Base-by-base conservation (phyloP, 2,113 vertebrate species). In the Oryzias woworae region DNA sequence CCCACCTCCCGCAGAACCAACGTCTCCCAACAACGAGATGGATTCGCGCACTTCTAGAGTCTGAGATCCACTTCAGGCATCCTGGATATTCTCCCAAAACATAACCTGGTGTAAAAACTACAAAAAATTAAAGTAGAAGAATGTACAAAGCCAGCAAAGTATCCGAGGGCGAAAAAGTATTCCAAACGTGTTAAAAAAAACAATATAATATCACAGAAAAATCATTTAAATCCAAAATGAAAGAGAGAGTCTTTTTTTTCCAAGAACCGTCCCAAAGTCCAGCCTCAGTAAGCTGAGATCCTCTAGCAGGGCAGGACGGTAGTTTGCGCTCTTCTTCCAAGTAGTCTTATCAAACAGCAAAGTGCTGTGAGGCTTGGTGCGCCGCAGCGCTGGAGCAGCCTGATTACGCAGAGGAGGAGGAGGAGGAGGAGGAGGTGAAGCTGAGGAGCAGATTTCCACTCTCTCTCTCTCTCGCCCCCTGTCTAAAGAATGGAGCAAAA, bases 401-500 rank as follows among this genome's bases (percentile, higher is more conserved):
- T 86, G 91, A 93, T 92, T 90, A 92, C 82, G 58, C 84, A 64
- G 87, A 42, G 45, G 4, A 42, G 68, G 3, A 31, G 53, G 10
- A 50, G 55, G 2, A 56, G 74, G 2, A 56, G 74, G 36, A 51
- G 70, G 28, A 4, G 67, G 41, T 18, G 77, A 58, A 57, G 74
- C 36, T 62, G 62, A 5, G 63, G 58, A 68, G 84, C 73, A 76
- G 73, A 57, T 71, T 74, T 81, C 78, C 7, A 14, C 59, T 47
- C 44, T 73, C 53, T 77, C 73, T 80, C 84, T 87, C 89, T 88
- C 85, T 78, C 85, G 81, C 90, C 90, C 90, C 86, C 92, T 90
- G 89, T 72, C 87, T 83, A 81, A 77, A 77, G 87, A 87, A 82
- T 5, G 16, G 4, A 13, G 23, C 17, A 31, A 5, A 28, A 28